Evolutionary conservation across 2,113 vertebrate species (phyloP).

Genomic region (Aegithalos caudatus): DNA sequence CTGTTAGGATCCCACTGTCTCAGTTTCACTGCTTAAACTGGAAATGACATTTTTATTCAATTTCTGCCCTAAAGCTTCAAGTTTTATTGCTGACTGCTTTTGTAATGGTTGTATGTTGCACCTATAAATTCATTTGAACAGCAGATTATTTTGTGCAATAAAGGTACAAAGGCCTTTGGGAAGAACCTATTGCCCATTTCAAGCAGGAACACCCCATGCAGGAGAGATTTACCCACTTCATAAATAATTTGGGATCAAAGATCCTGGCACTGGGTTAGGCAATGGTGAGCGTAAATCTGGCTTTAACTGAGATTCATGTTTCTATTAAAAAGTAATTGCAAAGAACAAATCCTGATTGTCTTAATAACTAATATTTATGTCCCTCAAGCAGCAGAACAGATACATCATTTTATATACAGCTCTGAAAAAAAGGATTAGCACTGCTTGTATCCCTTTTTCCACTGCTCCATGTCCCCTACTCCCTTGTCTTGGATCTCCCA

Average conservation of each 20-base stretch:
- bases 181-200: neutral
- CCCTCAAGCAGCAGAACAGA: neutral
- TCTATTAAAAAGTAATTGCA: slow-evolving; percentile 20
- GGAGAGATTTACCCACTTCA: neutral
- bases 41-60: neutral
- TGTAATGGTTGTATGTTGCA: neutral
- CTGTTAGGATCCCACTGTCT: neutral
- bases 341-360: neutral
- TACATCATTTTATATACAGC: neutral
- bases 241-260: slow-evolving; percentile 1
- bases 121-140: neutral
- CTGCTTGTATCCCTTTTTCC: neutral
- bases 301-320: slow-evolving; percentile 22
- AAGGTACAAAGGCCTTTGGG: neutral
- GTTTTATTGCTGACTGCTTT: neutral
- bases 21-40: neutral
- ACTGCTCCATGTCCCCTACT: rapidly evolving
- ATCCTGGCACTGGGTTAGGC: neutral
- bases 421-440: neutral
- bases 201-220: rapidly evolving
- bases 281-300: neutral
- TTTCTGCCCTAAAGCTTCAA: neutral
- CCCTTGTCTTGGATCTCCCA: neutral
- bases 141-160: neutral
- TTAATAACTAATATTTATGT: slow-evolving; percentile 23